phyloP scores from a whole-genome alignment of 2,113 vertebrate species.

The Cairina moschata region DNA sequence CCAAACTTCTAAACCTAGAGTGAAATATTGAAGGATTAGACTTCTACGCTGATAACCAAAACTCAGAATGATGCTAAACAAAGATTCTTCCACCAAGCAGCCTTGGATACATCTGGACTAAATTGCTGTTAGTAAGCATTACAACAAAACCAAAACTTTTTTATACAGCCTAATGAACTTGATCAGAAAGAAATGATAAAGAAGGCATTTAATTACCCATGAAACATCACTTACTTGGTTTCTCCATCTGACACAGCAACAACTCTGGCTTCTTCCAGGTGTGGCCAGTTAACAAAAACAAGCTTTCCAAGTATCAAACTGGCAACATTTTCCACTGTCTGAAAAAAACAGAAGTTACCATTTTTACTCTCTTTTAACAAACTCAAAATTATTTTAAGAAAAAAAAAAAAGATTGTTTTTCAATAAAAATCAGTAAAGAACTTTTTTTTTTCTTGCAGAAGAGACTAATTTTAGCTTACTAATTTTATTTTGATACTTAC shows the following conservation, averaged over 20 bases:
- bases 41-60: neutral
- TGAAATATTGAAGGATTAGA: neutral
- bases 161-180: neutral
- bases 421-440: neutral
- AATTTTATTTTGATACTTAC: neutral
- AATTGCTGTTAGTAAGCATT: neutral
- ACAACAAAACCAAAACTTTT: neutral
- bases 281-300: slow-evolving; percentile 97
- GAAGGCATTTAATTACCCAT: neutral
- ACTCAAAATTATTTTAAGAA: neutral
- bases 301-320: slow-evolving; percentile 83
- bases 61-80: neutral
- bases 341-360: slow-evolving; percentile 41
- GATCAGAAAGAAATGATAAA: neutral
- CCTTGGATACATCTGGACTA: neutral
- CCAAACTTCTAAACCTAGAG: neutral
- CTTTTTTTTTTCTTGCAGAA: neutral
- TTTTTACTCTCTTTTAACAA: neutral
- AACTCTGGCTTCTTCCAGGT: slow-evolving; percentile 95
- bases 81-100: neutral
- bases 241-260: slow-evolving; percentile 93
- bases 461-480: neutral
- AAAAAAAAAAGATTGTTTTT: neutral
- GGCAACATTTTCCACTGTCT: slow-evolving; percentile 87
- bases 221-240: slow-evolving; percentile 83